Base-by-base conservation (phyloP, 2,797 vertebrate genomes). In the Apogon hyalosoma region DNA sequence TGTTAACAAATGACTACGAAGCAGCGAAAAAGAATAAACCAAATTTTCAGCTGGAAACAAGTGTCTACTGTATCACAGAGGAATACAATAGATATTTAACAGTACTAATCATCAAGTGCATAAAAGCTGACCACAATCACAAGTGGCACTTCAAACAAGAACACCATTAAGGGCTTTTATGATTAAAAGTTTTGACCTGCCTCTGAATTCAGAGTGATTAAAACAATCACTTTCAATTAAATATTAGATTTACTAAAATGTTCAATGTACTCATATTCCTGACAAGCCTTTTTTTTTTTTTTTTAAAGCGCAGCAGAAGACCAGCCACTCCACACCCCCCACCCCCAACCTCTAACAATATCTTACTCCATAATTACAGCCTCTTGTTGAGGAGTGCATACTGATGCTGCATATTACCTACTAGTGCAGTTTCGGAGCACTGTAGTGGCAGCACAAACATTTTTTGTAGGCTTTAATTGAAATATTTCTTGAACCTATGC, bases 161-260 rank as follows among this genome's bases (percentile, higher is more conserved):
- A 89, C 89, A 80, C 88, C 84, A 85, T 91, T 89, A 89, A 88
- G 85, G 72, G 87, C 86, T 90, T 88, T 82, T 88, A 85, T 94
- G 90, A 92, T 93, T 90, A 90, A 87, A 91, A 91, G 92, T 91
- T 93, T 87, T 91, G 90, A 92, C 92, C 90, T 93, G 88, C 86
- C 84, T 82, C 73, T 83, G 86, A 91, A 92, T 92, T 84, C 80
- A 70, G 66, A 75, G 81, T 91, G 90, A 93, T 94, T 94, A 93
- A 93, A 94, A 94, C 91, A 93, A 93, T 94, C 90, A 84, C 69
- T 88, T 93, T 93, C 89, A 93, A 94, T 94, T 93, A 92, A 90
- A 90, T 88, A 88, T 91, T 75, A 87, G 78, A 92, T 92, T 88
- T 90, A 81, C 61, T 80, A 65, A 87, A 87, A 86, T 60, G 80